Evolutionary conservation across 2,888 invertebrate genomes (phyloP).

Genomic region (Pinctada fucata): DNA sequence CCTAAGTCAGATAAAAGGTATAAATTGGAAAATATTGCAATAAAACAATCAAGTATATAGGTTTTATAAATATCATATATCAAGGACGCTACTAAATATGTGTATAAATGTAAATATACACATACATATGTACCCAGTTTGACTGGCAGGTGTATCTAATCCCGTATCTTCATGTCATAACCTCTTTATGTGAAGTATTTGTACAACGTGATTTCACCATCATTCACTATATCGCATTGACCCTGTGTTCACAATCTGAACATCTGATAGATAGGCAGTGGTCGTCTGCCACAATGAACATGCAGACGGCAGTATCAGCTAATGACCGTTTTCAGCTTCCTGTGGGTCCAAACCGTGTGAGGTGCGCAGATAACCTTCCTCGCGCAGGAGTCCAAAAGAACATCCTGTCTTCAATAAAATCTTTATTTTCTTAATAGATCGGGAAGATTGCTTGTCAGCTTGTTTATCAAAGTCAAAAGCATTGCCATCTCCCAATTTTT

Average conservation of each 20-base stretch:
- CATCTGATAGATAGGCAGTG: background rate
- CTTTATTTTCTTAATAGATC: no score
- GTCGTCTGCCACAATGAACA: background rate
- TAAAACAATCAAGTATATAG: background rate
- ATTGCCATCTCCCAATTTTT: no score
- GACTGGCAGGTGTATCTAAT: background rate
- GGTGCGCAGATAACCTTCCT: background rate
- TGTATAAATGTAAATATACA: background rate
- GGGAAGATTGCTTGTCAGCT: no score
- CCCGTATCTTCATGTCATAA: background rate
- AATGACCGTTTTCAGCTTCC: background rate
- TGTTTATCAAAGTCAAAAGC: no score
- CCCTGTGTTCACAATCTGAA: background rate
- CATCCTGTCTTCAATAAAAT: no score
- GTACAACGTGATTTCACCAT: slow-evolving; percentile 3
- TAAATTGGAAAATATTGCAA: background rate
- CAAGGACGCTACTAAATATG: background rate
- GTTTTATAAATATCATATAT: slow-evolving; percentile 2
- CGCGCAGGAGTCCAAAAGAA: background rate
- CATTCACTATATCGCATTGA: background rate
- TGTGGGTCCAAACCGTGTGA: background rate
- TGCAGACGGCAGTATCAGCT: background rate
- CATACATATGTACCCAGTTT: background rate
- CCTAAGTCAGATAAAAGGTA: background rate
- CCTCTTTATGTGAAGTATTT: slow-evolving; percentile 1